These are phyloP conservation scores for Chrysolina haemoptera DNA, from an alignment of 2,888 invertebrate genomes.

Conservation along the genomic window DNA sequence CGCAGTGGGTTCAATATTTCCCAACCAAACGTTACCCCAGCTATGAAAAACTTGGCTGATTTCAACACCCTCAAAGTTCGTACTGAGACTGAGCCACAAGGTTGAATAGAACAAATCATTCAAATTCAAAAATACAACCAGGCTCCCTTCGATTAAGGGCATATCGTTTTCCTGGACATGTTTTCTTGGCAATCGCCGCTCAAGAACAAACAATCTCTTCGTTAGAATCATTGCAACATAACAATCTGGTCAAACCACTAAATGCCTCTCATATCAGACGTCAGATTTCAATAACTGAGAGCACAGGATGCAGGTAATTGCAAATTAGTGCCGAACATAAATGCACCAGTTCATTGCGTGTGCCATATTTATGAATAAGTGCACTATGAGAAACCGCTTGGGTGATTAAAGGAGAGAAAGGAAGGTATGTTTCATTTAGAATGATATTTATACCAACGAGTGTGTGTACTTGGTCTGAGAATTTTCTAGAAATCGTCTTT, in stretches of 20 bases:
- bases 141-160: neutral
- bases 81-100: no score
- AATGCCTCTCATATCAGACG: neutral
- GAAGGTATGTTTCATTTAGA: conserved; percentile 7
- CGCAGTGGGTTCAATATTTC: no score
- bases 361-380: conserved; percentile 6
- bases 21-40: no score
- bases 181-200: neutral
- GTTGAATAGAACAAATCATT: neutral
- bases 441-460: neutral
- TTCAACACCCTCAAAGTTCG: no score
- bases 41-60: no score
- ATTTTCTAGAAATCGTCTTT: neutral
- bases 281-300: conserved; percentile 5
- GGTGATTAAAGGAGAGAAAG: conserved; percentile 16
- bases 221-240: neutral
- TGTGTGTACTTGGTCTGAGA: neutral
- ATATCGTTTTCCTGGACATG: neutral
- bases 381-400: neutral
- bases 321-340: conserved; percentile 2
- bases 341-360: neutral
- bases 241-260: conserved; percentile 4
- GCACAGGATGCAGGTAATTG: conserved; percentile 21
- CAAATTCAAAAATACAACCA: neutral
- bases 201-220: conserved; percentile 8